Evolutionary conservation across 2,888 invertebrate species (phyloP), one percentile per base, ranked within the genome.

Genomic region (Acanthosepion pharaonis): DNA sequence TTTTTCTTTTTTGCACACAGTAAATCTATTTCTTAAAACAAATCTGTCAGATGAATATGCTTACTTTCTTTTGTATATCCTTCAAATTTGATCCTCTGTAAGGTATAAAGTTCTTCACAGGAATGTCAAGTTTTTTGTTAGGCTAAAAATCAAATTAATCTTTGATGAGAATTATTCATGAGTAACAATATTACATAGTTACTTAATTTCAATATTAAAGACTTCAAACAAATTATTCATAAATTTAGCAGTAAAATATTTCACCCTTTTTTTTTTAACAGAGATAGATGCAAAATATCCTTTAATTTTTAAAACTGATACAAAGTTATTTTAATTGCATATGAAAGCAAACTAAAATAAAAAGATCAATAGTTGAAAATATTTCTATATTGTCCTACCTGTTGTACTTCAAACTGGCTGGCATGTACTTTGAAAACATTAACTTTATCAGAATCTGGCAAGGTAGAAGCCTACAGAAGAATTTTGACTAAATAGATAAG

Each of bases 51-150:
- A 23, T 49, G 23, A 53, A 53, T 49, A 53, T 94, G 33, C 94
- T 94, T 64, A 94, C 94, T 64, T 94, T 94, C 64, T 94, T 94
- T 64, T 94, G 94, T 48, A 94, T 94, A 94, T 94, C 94, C 94
- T 55, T 94, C 94, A 94, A 33, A 42, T 94, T 94, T 48, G 48
- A 42, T 55, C 94, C 94, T 94, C 94, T 55, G 64, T 48, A 42
- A 64, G 94, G 94, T 48, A 94, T 94, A 28, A 55, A 55, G 55
- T 64, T 55, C 64, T 94, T 94, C 93, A 18, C 49, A 49, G 93
- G 93, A 93, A 28, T 28, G 51, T 25, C 93, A 93, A 42, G 51
- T 33, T 53, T 93, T 93, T 93, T 51, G 53, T 93, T 51, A n/a
- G 93, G 49, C 93, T 93, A 93, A 93, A 93, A 93, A 53, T 92